Evolutionary conservation across 2,797 vertebrate species (phyloP).

Genomic region (Chiropotes sagulatus): DNA sequence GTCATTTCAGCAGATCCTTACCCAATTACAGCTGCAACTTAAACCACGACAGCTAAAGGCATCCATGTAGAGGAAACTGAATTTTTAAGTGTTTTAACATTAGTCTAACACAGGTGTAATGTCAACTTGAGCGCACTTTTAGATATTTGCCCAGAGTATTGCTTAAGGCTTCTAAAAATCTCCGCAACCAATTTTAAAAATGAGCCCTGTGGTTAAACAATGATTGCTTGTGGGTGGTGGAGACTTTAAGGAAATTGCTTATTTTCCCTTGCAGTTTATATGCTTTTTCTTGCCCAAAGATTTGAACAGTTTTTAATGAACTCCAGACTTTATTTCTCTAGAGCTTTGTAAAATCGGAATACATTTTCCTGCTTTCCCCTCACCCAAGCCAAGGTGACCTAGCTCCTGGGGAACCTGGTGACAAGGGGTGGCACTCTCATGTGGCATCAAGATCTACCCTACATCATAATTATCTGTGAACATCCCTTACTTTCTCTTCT

Average conservation of each 20-base stretch:
- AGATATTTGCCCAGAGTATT: background rate
- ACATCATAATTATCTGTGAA: background rate
- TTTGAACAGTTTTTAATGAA: background rate
- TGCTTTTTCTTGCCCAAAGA: background rate
- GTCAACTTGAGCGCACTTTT: background rate
- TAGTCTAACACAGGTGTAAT: background rate
- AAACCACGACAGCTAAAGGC: background rate
- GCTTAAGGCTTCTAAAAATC: background rate
- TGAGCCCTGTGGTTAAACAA: background rate
- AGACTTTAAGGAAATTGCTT: constrained; percentile 30
- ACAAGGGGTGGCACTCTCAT: background rate
- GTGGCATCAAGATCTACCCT: background rate
- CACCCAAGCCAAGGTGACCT: background rate
- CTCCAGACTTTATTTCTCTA: background rate
- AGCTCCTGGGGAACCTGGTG: background rate
- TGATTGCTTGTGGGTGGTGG: background rate
- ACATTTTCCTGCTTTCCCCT: background rate
- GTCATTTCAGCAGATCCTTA: background rate
- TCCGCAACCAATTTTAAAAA: background rate
- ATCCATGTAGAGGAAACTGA: background rate
- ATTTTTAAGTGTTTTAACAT: background rate
- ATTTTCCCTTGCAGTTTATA: background rate
- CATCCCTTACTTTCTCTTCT: background rate
- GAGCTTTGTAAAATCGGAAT: constrained; percentile 10
- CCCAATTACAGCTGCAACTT: background rate